Evolutionary conservation across 2,888 invertebrate species (phyloP).

Genomic region (Mesopsocus fuscifrons): DNA sequence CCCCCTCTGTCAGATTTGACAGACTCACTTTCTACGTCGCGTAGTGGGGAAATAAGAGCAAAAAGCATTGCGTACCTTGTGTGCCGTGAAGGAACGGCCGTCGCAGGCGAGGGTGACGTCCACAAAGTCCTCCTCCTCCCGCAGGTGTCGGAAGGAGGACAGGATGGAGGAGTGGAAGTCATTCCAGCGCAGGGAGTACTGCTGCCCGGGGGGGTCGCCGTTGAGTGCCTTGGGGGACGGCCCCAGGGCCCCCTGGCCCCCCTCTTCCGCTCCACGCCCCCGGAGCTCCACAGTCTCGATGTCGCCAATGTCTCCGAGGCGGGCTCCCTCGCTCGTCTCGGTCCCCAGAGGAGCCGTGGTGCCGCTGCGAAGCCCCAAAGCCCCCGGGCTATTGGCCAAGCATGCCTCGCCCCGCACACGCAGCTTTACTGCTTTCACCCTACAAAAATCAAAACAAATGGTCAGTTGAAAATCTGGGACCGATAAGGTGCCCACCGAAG

Average conservation of each 20-base stretch:
- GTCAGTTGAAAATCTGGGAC: no score
- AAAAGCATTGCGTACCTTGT: conserved; percentile 36
- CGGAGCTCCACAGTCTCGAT: conserved; percentile 7
- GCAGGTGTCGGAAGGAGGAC: conserved; percentile 70
- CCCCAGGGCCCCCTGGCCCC: conserved; percentile 20
- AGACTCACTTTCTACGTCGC: no score
- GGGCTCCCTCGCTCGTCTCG: conserved; percentile 5
- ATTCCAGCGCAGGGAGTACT: conserved; percentile 87
- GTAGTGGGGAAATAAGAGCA: no score
- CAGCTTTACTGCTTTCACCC: no score
- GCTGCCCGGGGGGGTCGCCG: conserved; percentile 43
- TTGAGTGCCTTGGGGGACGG: conserved; percentile 29
- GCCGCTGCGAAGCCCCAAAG: no score
- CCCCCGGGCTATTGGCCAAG: no score
- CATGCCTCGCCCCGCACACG: conserved; percentile 5
- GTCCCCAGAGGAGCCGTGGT: conserved; percentile 6
- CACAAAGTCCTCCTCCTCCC: conserved; percentile 82
- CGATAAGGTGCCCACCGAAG: no score
- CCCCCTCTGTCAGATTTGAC: no score
- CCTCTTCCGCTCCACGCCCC: conserved; percentile 5
- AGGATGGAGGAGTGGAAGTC: conserved; percentile 85
- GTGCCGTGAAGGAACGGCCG: conserved; percentile 64
- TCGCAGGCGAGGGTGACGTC: conserved; percentile 87
- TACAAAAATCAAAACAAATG: no score
- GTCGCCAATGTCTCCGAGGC: neutral